Base-by-base conservation (phyloP, 2,888 invertebrate genomes). In the Monoplex corrugatus region DNA sequence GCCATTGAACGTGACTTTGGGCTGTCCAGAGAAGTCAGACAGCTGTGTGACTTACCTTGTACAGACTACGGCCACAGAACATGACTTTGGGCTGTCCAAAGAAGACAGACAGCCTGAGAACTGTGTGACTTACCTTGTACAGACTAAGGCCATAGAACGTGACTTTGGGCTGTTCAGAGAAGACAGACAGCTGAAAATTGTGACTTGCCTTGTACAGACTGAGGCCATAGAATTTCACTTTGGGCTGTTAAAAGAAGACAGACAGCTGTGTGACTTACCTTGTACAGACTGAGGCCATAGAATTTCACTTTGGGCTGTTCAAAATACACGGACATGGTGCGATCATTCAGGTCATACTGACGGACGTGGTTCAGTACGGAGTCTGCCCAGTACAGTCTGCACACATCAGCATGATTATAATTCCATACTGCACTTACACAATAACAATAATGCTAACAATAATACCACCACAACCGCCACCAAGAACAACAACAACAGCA, bases 321-420 rank as follows among this genome's bases (percentile, higher is more conserved):
- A 72, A 91, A 94, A 44, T 93, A 87, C 35, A 93, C 92, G 43
- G 89, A 89, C 13, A 93, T 88, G 38, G 80, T 88, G 3, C 89
- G 91, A 1, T 92, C 91, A 2, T 91, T 89, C 23, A 95, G 91
- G 72, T 93, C 91, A 35, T 93, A 90, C 44, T 91, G 92, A 16
- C 92, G 90, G 6, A 95, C 92, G 40, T 93, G 92, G 78, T 92
- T 90, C 28, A 93, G 72, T 0, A 89, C 90, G 0, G 95, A 94
- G 90, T 95, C 95, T 0, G 94, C 92, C 95, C 95, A 95, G 89
- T 94, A 95, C 82, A 95, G 86, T 38, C 95, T 95, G 90, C 10
- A 90, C 32, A 89, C 63, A 43, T n/a, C n/a, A 68, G 8, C n/a
- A 68, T n/a, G n/a, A n/a, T n/a, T n/a, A n/a, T n/a, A n/a, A n/a